Evolutionary conservation across 2,888 invertebrate genomes (phyloP).

Genomic region (Torymus aiolomorphi): DNA sequence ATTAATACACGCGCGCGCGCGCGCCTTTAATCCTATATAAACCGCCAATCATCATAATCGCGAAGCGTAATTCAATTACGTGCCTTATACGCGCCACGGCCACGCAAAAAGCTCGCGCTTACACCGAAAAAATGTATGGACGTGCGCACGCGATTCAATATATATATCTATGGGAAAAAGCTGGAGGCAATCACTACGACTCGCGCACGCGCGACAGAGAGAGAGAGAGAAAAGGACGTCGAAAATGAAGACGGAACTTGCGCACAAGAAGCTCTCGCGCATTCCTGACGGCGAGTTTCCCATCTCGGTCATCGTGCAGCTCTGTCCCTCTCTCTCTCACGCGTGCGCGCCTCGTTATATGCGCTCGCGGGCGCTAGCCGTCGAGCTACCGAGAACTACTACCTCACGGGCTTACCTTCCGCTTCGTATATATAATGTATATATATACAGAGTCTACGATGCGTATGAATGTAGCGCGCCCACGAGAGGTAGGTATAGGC

Average conservation of each 20-base stretch:
- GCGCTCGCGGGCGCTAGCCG: neutral
- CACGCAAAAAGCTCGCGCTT: too few species aligned
- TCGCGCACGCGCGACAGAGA: too few species aligned
- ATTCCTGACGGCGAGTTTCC: conserved; percentile 2
- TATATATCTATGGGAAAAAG: neutral
- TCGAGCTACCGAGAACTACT: too few species aligned
- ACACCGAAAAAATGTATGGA: too few species aligned
- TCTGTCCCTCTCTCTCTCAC: neutral
- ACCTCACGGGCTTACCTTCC: too few species aligned
- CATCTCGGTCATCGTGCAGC: conserved; percentile 24
- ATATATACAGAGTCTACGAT: too few species aligned
- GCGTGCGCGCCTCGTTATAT: neutral
- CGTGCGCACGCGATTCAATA: neutral
- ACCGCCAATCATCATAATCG: conserved; percentile 34
- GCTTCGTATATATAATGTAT: too few species aligned
- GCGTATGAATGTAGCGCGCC: too few species aligned
- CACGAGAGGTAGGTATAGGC: neutral
- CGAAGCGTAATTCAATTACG: conserved; percentile 29
- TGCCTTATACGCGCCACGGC: neutral
- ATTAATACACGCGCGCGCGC: too few species aligned
- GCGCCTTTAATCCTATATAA: too few species aligned
- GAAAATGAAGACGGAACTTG: conserved; percentile 14
- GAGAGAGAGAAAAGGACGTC: neutral
- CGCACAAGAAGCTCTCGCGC: too few species aligned
- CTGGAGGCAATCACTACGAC: too few species aligned